Base-by-base conservation (phyloP, 2,113 vertebrate species). In the Erythrocercus mccallii region DNA sequence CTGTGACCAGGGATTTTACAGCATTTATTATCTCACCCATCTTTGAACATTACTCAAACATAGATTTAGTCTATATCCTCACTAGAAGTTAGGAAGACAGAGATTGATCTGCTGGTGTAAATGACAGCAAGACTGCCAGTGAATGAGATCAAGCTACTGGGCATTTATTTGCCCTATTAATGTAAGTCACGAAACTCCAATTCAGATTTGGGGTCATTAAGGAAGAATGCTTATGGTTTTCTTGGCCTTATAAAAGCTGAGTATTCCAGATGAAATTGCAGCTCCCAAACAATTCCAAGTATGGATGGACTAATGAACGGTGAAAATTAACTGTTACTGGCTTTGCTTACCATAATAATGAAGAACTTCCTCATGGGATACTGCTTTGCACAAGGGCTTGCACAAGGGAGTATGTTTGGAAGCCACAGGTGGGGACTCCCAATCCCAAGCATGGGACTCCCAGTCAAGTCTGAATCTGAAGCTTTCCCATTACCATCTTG, bases 341-440 rank as follows among this genome's bases (percentile, higher is more conserved):
- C 30, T 66, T 54, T 74, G 48, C 95, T 97, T 97, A 97, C 95
- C 92, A 92, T 42, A 9, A 60, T 96, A 74, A 90, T 85, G 22
- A 98, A 97, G 95, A 97, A 95, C 42, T 94, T 98, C 76, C 87
- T 87, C n/a, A 86, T 24, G 20, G 38, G 22, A 19, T 84, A 76
- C 12, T 81, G 71, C 53, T 71, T 76, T 33, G 68, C 69, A 40
- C 95, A 94, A 71, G 93, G 70, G n/a, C 85, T 97, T 35, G 94
- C 92, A 86, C n/a, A 66, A 93, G 11, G 91, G 58, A 22, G 23
- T 58, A 23, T 83, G 57, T 78, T 76, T 87, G 60, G 95, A 82
- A 40, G 81, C 93, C 53, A 92, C 53, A 88, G 95, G 92, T 37
- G 81, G 71, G 33, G 45, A 70, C 48, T 83, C 70, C 60, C 51